A percentile compares a stretch with the other conserved stretches of the same genome.
These are phyloP conservation scores for Varecia variegata DNA, from an alignment of 2,797 vertebrate species.

Conservation along the genomic window DNA sequence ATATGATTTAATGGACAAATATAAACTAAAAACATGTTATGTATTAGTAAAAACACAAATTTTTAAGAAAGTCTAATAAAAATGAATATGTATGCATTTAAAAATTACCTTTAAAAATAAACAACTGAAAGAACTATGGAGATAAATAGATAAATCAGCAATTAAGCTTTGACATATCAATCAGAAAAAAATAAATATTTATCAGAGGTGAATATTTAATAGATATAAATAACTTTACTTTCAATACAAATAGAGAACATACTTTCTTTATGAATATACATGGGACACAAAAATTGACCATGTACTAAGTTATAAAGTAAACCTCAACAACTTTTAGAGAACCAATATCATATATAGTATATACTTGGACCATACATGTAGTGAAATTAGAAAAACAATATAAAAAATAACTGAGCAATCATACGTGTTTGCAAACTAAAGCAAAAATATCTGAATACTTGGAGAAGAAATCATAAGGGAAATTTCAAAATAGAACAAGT, in stretches of 20 bases:
- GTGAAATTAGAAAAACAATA: background rate
- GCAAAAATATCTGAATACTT: background rate
- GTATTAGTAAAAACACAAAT: background rate
- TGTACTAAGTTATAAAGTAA: background rate
- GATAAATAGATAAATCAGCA: background rate
- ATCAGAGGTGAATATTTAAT: background rate
- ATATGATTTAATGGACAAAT: background rate
- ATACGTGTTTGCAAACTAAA: background rate
- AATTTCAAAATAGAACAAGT: background rate
- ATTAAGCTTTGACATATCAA: background rate
- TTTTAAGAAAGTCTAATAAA: background rate
- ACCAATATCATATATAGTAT: background rate
- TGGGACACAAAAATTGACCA: background rate
- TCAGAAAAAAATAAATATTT: background rate
- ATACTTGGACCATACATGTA: background rate
- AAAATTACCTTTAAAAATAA: background rate
- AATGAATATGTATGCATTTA: background rate
- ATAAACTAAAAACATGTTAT: background rate
- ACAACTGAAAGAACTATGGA: background rate
- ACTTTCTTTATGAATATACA: background rate
- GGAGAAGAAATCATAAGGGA: background rate
- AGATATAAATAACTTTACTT: background rate
- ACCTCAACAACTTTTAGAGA: background rate
- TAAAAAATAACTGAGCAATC: background rate
- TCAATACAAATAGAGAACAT: background rate